These are phyloP conservation scores for Porites australiensis DNA, from an alignment of 64 coral and sea anemone species.

Conservation along the genomic window DNA sequence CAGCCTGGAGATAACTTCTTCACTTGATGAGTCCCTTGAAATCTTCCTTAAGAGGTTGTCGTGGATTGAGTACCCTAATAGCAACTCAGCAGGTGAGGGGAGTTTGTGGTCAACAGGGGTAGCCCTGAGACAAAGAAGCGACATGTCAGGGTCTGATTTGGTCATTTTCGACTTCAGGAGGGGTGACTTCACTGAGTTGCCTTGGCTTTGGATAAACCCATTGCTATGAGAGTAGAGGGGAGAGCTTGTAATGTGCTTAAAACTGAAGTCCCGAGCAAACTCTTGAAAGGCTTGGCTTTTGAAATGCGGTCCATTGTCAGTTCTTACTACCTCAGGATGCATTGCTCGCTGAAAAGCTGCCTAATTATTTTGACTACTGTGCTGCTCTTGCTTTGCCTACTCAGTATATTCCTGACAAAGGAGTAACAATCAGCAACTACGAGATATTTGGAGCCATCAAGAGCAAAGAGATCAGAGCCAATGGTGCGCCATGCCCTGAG, in stretches of 20 bases:
- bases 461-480: constrained; percentile 43
- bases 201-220: constrained; percentile 72
- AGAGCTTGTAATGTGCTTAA: constrained; percentile 41
- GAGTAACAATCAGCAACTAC: constrained; percentile 67
- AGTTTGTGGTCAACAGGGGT: constrained; percentile 66
- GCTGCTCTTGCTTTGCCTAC: constrained; percentile 38
- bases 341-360: constrained; percentile 66
- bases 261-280: not conserved
- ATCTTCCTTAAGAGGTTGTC: constrained; percentile 63
- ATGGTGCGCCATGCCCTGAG: constrained; percentile 43
- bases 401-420: constrained; percentile 33
- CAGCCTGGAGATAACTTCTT: constrained; percentile 66
- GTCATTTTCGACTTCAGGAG: constrained; percentile 62
- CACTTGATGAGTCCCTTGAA: constrained; percentile 23
- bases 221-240: constrained; percentile 30
- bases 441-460: constrained; percentile 39
- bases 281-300: not conserved
- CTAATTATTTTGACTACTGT: constrained; percentile 38
- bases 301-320: constrained; percentile 23
- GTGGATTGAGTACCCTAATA: constrained; percentile 59
- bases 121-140: constrained; percentile 33
- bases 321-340: constrained; percentile 36
- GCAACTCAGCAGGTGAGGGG: constrained; percentile 67
- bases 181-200: constrained; percentile 57
- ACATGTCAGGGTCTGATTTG: constrained; percentile 47